These are phyloP conservation scores for Epsilonema sp. DNA, from an alignment of 2,888 invertebrate genomes.

Conservation along the genomic window DNA sequence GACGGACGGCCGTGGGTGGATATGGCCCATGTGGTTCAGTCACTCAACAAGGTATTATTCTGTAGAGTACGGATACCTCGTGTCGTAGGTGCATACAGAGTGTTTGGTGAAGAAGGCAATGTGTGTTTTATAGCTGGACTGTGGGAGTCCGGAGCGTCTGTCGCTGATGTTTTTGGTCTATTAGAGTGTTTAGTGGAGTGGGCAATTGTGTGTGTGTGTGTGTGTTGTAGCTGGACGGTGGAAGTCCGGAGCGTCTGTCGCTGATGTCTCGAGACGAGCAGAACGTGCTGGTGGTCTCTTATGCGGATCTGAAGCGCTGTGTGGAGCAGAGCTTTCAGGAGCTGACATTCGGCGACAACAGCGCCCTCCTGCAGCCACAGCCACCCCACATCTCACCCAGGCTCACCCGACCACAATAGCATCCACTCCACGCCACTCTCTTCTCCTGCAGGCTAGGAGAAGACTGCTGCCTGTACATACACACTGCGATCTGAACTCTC, in stretches of 20 bases:
- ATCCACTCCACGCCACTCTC: no score
- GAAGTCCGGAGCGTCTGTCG: constrained; percentile 47
- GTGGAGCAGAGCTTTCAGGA: constrained; percentile 77
- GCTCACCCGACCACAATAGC: no score
- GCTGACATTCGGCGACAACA: no score
- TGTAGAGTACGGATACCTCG: no score
- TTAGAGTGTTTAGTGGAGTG: constrained; percentile 33
- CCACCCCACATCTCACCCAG: no score
- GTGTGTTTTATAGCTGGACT: constrained; percentile 35
- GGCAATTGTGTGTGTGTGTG: background rate
- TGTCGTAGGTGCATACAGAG: no score
- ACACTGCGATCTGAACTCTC: no score
- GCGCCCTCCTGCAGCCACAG: no score
- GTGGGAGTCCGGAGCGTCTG: constrained; percentile 43
- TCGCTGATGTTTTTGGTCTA: constrained; percentile 87
- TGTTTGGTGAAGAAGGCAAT: background rate
- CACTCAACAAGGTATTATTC: constrained; percentile 76
- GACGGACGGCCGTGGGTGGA: constrained; percentile 89
- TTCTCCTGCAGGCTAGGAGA: no score
- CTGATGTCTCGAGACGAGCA: constrained; percentile 88
- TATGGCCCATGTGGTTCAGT: constrained; percentile 77
- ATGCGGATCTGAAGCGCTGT: constrained; percentile 81
- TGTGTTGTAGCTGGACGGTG: constrained; percentile 35
- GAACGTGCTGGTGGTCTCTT: constrained; percentile 82
- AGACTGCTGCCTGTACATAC: no score